Evolutionary conservation across 2,113 vertebrate genomes (phyloP).

Genomic region (Chaetorhynchus papuensis): DNA sequence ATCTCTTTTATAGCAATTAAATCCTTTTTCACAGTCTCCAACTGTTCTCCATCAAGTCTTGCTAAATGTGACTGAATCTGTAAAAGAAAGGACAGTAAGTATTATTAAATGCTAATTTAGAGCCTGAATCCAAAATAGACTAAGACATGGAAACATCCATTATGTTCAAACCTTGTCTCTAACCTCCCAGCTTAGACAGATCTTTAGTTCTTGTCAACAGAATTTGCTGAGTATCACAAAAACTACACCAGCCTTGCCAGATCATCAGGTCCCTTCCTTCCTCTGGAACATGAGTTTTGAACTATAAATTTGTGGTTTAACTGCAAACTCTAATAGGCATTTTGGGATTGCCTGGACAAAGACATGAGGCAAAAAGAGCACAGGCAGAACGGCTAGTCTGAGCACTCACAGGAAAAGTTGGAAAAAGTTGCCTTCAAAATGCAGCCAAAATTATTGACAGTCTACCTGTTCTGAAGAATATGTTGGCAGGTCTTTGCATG

Average conservation of each 20-base stretch:
- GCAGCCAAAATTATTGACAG: not conserved
- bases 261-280: not conserved
- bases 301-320: not conserved
- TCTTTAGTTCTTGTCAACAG: not conserved
- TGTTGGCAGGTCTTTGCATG: not conserved
- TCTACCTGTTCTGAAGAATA: not conserved
- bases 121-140: not conserved
- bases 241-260: not conserved
- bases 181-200: not conserved
- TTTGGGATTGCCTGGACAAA: not conserved
- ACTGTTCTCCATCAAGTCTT: constrained; percentile 77
- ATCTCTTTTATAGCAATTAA: constrained; percentile 91
- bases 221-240: not conserved
- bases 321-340: not conserved
- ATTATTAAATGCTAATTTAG: not conserved
- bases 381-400: not conserved
- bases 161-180: not conserved
- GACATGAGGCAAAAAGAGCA: not conserved
- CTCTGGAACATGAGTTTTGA: not conserved
- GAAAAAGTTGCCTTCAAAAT: not conserved
- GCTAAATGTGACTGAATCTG: constrained; percentile 90
- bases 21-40: constrained; percentile 84
- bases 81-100: not conserved
- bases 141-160: not conserved
- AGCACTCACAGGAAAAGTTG: not conserved